Evolutionary conservation across 2,888 invertebrate species (phyloP), one percentile per base, ranked within the genome.

Genomic region (Notodonta ziczac): DNA sequence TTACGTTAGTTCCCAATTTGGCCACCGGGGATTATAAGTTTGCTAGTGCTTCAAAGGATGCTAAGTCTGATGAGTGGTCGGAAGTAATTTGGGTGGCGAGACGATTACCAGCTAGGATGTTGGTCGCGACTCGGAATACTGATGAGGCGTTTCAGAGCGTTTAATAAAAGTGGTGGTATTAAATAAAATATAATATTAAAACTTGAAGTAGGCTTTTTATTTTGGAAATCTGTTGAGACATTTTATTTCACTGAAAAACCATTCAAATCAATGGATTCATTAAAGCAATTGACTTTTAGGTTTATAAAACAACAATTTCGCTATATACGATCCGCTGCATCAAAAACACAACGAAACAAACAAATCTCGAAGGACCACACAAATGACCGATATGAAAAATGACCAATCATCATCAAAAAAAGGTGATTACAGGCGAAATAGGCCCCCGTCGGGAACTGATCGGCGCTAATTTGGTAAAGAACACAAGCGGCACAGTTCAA

Each of bases 391-490:
- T 62, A 76, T 69, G 73, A 76, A 77, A 73, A 76, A 73, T 69
- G 67, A 75, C 78, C 78, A 79, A 82, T 83, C 80, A 83, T 74
- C 78, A 77, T 72, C 73, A 70, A 77, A 76, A 80, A 81, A 80
- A 81, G 77, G 76, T 73, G 73, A 78, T 79, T 74, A 73, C 74
- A 65, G 67, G 75, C 61, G 56, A 74, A 76, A 76, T 63, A 72
- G 73, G 61, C 63, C 75, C 77, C 75, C 65, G 70, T 50, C 66
- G 73, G 68, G 75, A 80, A 81, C 80, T 81, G 85, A 82, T 83
- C 81, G 80, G 79, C 74, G 85, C 79, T 88, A 87, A 88, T 88
- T 85, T 85, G 88, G 86, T 79, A 74, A 85, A 83, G 83, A 85
- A 83, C 80, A 76, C 75, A 71, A 80, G 78, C 80, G 78, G 73